Evolutionary conservation across 2,113 vertebrate species (phyloP), one percentile per base, ranked within the genome.

Genomic region (Solea solea): DNA sequence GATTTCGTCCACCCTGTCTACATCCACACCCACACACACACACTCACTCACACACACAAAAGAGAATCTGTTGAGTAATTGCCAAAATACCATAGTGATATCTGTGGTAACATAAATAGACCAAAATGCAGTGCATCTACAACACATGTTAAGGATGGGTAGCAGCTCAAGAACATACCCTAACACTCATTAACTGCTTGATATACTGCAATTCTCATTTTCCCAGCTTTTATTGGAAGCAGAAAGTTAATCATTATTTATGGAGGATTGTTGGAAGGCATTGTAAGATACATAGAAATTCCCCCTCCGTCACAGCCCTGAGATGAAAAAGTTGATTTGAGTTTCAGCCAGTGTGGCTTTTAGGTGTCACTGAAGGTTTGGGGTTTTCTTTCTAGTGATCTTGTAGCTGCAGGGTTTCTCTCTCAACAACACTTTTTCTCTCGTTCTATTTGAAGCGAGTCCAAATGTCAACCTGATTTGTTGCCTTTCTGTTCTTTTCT

Each of bases 111-210:
- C 48, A 69, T 27, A 81, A 85, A 85, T 81, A 81, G 78, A 81
- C 27, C 46, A 85, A 52, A 81, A 89, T 77, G 82, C 61, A 72
- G 44, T 66, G 64, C 69, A 83, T 79, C 80, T 27, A 58, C 55
- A 70, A 48, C 82, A 83, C 80, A 68, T 79, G 77, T 45, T 64
- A 5, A 60, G 60, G 27, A 61, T 3, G 14, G 51, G 58, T n/a
- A 74, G n/a, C 52, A 64, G 64, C 60, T 72, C 65, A 14, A 51
- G 69, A 39, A 69, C 82, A 75, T 81, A 86, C 68, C 84, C 77
- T 12, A 12, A 25, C 39, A n/a, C 65, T 79, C 80, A 51, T 64
- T 40, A 76, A 66, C 63, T 25, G 42, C 64, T 45, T 50, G n/a
- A 25, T 54, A 50, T 28, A 27, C 16, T 49, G 10, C 42, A 9